Evolutionary conservation across 2,888 invertebrate genomes (phyloP).

Genomic region (Xestia sexstrigata): DNA sequence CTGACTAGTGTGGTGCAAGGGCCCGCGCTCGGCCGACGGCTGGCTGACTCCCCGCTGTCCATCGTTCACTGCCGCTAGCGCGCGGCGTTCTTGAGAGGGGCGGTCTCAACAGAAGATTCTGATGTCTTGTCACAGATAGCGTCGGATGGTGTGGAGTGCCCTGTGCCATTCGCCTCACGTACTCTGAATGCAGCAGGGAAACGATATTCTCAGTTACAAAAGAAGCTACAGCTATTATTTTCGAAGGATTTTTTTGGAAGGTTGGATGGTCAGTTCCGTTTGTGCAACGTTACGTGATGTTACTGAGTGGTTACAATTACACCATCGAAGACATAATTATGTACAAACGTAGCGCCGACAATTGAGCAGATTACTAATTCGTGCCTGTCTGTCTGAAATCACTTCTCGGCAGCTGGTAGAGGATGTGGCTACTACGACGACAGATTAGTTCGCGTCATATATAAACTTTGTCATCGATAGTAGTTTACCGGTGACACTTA

Average conservation of each 20-base stretch:
- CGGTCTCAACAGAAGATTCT: background rate
- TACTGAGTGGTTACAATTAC: background rate
- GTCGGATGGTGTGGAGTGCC: background rate
- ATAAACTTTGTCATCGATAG: background rate
- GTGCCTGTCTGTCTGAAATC: background rate
- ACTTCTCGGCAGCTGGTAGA: background rate
- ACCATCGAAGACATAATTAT: background rate
- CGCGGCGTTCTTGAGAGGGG: background rate
- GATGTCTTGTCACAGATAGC: background rate
- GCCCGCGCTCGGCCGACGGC: background rate
- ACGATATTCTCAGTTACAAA: background rate
- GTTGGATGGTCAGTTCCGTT: background rate
- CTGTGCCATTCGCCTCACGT: background rate
- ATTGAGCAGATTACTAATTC: background rate
- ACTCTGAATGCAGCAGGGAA: background rate
- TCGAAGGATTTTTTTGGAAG: background rate
- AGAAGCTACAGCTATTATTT: background rate
- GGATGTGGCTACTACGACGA: background rate
- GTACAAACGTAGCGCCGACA: background rate
- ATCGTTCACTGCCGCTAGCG: background rate
- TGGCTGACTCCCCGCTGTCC: background rate
- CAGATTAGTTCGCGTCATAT: background rate
- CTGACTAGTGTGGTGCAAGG: background rate
- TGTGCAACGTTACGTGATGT: background rate
- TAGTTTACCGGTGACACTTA: no score